Percentiles rank a stretch among this genome's conserved stretches.
Evolutionary conservation across 1,140 invertebrate species (phyloP).

Genomic region (Calephelis nemesis): DNA sequence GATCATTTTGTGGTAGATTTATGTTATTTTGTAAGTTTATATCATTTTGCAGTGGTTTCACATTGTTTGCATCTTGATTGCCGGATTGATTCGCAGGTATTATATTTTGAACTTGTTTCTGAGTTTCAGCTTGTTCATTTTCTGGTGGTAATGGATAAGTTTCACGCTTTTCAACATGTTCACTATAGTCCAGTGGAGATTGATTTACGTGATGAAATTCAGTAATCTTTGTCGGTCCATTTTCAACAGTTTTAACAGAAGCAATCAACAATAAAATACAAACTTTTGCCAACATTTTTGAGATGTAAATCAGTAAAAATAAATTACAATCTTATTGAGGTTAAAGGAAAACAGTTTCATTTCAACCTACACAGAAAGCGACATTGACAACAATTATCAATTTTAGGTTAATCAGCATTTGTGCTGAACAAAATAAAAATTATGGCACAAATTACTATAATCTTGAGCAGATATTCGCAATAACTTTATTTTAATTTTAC

Average conservation of each 20-base stretch:
- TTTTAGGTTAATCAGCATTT: neutral
- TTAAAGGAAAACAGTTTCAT: constrained; percentile 25
- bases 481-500: no score
- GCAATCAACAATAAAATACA: constrained; percentile 31
- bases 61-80: neutral
- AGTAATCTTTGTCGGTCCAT: constrained; percentile 14
- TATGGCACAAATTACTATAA: neutral
- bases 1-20: no score
- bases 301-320: neutral
- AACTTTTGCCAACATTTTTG: constrained; percentile 30
- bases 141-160: neutral
- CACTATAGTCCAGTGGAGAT: neutral
- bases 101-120: constrained; percentile 1
- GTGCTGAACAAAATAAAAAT: neutral
- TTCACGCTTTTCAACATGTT: constrained; percentile 8
- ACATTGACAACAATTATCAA: constrained; percentile 6
- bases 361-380: constrained; percentile 12
- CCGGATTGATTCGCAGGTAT: neutral
- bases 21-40: no score
- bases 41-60: no score
- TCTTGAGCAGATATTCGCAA: neutral
- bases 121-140: constrained; percentile 19
- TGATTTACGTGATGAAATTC: neutral
- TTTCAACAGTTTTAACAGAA: constrained; percentile 30
- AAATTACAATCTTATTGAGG: constrained; percentile 6